Evolutionary conservation across 2,888 invertebrate species (phyloP).

Genomic region (Philonicus albiceps): DNA sequence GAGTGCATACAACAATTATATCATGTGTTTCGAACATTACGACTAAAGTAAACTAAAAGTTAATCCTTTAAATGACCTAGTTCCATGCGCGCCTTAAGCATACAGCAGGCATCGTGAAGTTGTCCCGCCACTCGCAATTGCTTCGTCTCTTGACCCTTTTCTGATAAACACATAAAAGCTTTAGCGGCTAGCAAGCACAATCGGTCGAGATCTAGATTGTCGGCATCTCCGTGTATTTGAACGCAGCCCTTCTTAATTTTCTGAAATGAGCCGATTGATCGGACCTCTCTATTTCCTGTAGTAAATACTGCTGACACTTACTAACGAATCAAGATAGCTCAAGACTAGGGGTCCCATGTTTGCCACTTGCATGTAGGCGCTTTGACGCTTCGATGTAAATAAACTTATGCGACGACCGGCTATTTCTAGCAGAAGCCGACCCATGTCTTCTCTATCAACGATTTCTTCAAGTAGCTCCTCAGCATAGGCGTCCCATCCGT

Average conservation of each 20-base stretch:
- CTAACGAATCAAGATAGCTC: constrained; percentile 76
- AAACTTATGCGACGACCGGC: constrained; percentile 82
- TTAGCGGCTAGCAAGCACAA: constrained; percentile 62
- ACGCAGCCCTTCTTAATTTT: constrained; percentile 46
- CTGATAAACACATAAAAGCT: constrained; percentile 61
- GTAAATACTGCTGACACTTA: constrained; percentile 59
- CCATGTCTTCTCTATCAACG: constrained; percentile 73
- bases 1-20: constrained; percentile 16
- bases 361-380: constrained; percentile 73
- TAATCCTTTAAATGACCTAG: constrained; percentile 6
- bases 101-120: constrained; percentile 65
- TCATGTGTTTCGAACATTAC: neutral
- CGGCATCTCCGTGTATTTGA: constrained; percentile 56
- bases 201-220: constrained; percentile 57
- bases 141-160: constrained; percentile 57
- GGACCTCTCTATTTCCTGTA: constrained; percentile 47
- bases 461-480: constrained; percentile 72
- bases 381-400: constrained; percentile 68
- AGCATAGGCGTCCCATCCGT: constrained; percentile 70
- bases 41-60: neutral
- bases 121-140: constrained; percentile 63
- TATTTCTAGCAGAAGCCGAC: constrained; percentile 77
- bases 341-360: constrained; percentile 80
- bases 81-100: constrained; percentile 52
- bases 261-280: constrained; percentile 35